Evolutionary conservation across 1,140 invertebrate genomes (phyloP).

Genomic region (Aphis craccivora): DNA sequence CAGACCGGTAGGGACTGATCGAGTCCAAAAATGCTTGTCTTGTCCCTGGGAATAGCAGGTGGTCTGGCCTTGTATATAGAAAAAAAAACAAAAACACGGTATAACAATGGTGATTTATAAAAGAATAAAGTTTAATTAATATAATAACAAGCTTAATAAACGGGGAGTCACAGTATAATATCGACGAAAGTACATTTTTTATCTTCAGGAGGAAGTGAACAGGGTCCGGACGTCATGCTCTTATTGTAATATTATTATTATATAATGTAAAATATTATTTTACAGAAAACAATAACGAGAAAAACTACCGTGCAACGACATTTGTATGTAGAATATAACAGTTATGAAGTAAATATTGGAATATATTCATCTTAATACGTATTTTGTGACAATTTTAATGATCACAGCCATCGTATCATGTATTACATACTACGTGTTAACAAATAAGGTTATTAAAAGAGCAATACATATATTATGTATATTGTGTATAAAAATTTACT

Average conservation of each 20-base stretch:
- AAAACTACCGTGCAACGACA: slow-evolving; percentile 48
- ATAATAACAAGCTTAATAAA: slow-evolving; percentile 34
- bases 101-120: slow-evolving; percentile 46
- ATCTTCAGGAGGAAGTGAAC: neutral
- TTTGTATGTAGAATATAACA: slow-evolving; percentile 18
- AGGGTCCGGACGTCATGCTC: neutral
- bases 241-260: neutral
- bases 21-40: slow-evolving; percentile 54
- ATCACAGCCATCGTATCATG: slow-evolving; percentile 39
- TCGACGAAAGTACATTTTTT: neutral
- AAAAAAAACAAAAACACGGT: slow-evolving; percentile 54
- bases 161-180: neutral
- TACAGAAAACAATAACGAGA: slow-evolving; percentile 8
- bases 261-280: neutral
- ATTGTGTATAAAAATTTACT: neutral
- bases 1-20: slow-evolving; percentile 56
- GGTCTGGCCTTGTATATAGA: slow-evolving; percentile 55
- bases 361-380: neutral
- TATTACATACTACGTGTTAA: slow-evolving; percentile 36
- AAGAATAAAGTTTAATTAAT: slow-evolving; percentile 36
- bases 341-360: slow-evolving; percentile 22
- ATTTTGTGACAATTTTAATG: neutral
- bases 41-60: slow-evolving; percentile 52
- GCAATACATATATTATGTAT: neutral
- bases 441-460: neutral